Evolutionary conservation across 2,113 vertebrate species (phyloP).

Genomic region (Nesoenas mayeri): DNA sequence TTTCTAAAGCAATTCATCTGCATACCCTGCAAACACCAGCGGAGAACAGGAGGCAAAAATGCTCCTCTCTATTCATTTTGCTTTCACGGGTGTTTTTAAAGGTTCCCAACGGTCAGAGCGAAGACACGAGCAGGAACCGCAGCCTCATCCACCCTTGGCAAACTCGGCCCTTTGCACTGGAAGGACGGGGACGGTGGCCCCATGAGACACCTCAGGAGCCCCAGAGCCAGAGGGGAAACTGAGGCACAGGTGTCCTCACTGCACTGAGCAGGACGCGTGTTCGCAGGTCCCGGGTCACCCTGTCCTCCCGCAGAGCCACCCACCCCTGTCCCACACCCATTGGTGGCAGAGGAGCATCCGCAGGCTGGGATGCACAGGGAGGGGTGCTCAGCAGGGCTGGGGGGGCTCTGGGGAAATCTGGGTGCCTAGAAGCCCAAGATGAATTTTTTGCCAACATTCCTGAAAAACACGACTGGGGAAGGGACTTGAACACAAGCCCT

Average conservation of each 20-base stretch:
- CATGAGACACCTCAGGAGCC: rapidly evolving
- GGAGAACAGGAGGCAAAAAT: background rate
- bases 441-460: background rate
- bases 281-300: rapidly evolving
- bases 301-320: background rate
- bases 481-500: too few relatives aligned
- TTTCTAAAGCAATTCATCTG: constrained; percentile 64
- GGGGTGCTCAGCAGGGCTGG: background rate
- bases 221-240: background rate
- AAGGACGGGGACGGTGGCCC: background rate
- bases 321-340: rapidly evolving
- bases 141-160: background rate
- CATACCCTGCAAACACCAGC: constrained; percentile 41
- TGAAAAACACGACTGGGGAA: too few relatives aligned
- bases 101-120: background rate
- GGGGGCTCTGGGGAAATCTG: background rate
- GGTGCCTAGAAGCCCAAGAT: background rate
- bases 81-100: background rate
- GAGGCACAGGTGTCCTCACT: rapidly evolving
- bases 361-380: rapidly evolving
- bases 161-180: rapidly evolving
- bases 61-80: background rate
- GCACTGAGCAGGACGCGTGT: rapidly evolving
- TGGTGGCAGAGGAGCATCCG: rapidly evolving
- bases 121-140: background rate